These are phyloP conservation scores for Psococerastis gibbosa DNA, from an alignment of 2,888 invertebrate species.

Conservation along the genomic window DNA sequence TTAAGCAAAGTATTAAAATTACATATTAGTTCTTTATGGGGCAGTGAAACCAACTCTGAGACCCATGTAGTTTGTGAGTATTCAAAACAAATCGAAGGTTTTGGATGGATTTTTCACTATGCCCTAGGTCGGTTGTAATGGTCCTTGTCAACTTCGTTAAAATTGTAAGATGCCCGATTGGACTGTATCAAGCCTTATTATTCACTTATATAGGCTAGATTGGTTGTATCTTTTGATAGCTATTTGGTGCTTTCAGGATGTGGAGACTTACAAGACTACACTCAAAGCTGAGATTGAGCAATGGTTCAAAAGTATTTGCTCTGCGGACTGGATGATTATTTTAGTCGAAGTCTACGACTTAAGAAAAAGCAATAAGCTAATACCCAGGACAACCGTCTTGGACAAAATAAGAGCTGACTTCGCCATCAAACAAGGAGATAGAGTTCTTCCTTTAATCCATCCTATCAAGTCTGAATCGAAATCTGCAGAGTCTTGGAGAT, in stretches of 20 bases:
- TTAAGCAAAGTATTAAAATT: too few relatives aligned
- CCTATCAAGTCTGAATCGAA: constrained; percentile 77
- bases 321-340: constrained; percentile 85
- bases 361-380: constrained; percentile 74
- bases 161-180: too few relatives aligned
- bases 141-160: too few relatives aligned
- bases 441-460: constrained; percentile 80
- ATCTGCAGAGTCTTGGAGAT: constrained; percentile 78
- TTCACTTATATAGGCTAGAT: too few relatives aligned
- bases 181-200: too few relatives aligned
- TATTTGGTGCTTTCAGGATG: constrained; percentile 48
- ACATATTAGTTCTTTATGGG: too few relatives aligned
- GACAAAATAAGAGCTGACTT: constrained; percentile 92
- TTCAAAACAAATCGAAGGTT: too few relatives aligned
- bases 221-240: too few relatives aligned
- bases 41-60: too few relatives aligned
- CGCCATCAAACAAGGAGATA: constrained; percentile 65
- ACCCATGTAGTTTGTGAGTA: too few relatives aligned
- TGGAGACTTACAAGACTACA: constrained; percentile 73
- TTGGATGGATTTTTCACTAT: too few relatives aligned
- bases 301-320: constrained; percentile 66
- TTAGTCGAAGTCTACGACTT: constrained; percentile 83
- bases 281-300: constrained; percentile 76
- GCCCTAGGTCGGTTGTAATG: too few relatives aligned
- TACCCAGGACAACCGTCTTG: constrained; percentile 79